Base-by-base conservation (phyloP, 2,113 vertebrate species). In the Periophthalmodon schlosseri region DNA sequence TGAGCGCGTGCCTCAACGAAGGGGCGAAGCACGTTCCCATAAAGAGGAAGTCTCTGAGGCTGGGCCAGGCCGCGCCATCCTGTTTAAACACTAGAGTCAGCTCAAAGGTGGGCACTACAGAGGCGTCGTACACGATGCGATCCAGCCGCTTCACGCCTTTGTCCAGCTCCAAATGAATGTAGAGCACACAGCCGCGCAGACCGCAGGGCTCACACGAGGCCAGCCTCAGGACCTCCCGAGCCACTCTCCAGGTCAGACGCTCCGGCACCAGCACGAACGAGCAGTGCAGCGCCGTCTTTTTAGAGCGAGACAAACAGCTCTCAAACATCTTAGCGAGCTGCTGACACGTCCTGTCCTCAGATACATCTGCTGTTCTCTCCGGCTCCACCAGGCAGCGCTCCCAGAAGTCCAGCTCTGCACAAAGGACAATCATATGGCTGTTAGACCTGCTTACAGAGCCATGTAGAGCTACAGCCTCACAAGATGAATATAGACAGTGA, bases 11-110 rank as follows among this genome's bases (percentile, higher is more conserved):
- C 49, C 90, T 91, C 61, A 93, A 91, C 16, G 91, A 82, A 0
- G 93, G 90, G 0, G 93, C 91, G 61, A 96, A 95, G 83, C 94
- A 95, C 21, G 93, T 90, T 20, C 92, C 91, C 21, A 94, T 92
- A 36, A 95, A 93, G 66, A 96, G 83, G 71, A 96, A 93, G 85
- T 95, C 95, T 74, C 91, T 81, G 4, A 97, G 89, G 80, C 95
- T 94, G 33, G 93, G 91, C 96, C 95, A 95, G 0, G 93, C 93
- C 1, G 91, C 88, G 70, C 86, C 87, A 14, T 96, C 96, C 89
- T 96, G 95, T 87, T 95, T 97, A 80, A 97, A 95, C 69, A 96
- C 94, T 4, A 97, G 93, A 0, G 94, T 96, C 71, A 96, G 88
- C 86, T 97, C 96, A 44, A 96, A 97, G 0, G 96, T 96, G 69